phyloP scores from a whole-genome alignment of 2,113 vertebrate species.

The Morone saxatilis region DNA sequence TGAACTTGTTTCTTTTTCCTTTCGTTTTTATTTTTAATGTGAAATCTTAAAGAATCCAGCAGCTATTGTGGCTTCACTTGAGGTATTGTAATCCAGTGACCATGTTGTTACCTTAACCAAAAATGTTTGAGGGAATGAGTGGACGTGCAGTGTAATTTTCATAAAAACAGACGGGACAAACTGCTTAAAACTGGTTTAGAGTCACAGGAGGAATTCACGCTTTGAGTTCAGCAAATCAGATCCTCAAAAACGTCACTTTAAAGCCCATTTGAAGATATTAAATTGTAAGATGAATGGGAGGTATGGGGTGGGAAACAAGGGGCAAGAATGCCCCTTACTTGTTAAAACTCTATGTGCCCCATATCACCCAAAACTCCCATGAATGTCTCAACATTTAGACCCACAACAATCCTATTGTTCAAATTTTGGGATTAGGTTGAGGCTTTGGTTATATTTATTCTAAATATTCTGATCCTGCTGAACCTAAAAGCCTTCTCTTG shows the following conservation, averaged over 20 bases:
- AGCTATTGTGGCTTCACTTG: constrained; percentile 82
- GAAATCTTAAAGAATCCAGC: constrained; percentile 83
- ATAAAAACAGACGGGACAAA: constrained; percentile 41
- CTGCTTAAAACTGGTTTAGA: constrained; percentile 48
- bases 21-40: constrained; percentile 74
- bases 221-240: constrained; percentile 58
- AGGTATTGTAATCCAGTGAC: constrained; percentile 81
- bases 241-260: constrained; percentile 66
- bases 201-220: constrained; percentile 34
- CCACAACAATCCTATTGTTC: constrained; percentile 14
- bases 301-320: constrained; percentile 30
- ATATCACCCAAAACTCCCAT: constrained; percentile 43
- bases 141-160: constrained; percentile 58
- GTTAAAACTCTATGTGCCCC: constrained; percentile 31
- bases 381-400: constrained; percentile 69
- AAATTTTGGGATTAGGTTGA: constrained; percentile 18
- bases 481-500: constrained; percentile 76
- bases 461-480: constrained; percentile 62
- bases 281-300: constrained; percentile 38
- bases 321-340: constrained; percentile 48
- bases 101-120: constrained; percentile 84
- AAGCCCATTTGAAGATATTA: constrained; percentile 43
- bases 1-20: constrained; percentile 70
- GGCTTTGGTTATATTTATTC: constrained; percentile 55
- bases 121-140: constrained; percentile 75